A percentile compares a stretch with the other conserved stretches of the same genome.
phyloP scores from a whole-genome alignment of 2,888 invertebrate genomes.

The Amiota communis region DNA sequence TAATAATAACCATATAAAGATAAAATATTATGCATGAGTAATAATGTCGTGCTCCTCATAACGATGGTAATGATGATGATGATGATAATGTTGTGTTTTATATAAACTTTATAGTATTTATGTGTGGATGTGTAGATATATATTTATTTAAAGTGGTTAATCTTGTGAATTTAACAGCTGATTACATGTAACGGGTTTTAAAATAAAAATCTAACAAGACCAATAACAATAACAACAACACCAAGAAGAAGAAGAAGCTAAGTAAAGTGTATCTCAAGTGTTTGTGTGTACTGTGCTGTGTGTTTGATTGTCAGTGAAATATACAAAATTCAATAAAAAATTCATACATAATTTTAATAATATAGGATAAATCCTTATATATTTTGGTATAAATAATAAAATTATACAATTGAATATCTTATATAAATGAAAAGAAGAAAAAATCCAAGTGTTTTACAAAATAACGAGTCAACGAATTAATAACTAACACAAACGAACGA shows the following conservation, averaged over 20 bases:
- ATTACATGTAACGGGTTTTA: slow-evolving; percentile 29
- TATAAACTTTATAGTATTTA: background rate
- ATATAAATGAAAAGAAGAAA: background rate
- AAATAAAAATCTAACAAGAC: background rate
- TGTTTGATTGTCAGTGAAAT: slow-evolving; percentile 10
- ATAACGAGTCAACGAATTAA: background rate
- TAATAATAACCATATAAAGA: slow-evolving; percentile 28
- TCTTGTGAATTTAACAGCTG: slow-evolving; percentile 42
- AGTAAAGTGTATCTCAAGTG: slow-evolving; percentile 13
- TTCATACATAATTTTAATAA: too few relatives aligned
- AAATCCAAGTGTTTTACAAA: background rate
- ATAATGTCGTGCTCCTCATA: too few relatives aligned
- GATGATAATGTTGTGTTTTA: too few relatives aligned
- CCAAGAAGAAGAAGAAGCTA: slow-evolving; percentile 38
- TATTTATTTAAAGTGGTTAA: slow-evolving; percentile 36
- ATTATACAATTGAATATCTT: background rate
- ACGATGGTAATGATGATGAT: too few relatives aligned
- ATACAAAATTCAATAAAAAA: slow-evolving; percentile 17
- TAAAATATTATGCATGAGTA: too few relatives aligned
- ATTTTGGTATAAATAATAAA: too few relatives aligned
- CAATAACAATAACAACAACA: slow-evolving; percentile 39
- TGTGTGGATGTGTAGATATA: slow-evolving; percentile 30
- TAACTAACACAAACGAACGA: background rate
- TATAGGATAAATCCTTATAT: background rate
- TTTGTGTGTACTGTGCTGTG: background rate